Evolutionary conservation across 2,888 invertebrate species (phyloP).

Genomic region (Polietes domitor): DNA sequence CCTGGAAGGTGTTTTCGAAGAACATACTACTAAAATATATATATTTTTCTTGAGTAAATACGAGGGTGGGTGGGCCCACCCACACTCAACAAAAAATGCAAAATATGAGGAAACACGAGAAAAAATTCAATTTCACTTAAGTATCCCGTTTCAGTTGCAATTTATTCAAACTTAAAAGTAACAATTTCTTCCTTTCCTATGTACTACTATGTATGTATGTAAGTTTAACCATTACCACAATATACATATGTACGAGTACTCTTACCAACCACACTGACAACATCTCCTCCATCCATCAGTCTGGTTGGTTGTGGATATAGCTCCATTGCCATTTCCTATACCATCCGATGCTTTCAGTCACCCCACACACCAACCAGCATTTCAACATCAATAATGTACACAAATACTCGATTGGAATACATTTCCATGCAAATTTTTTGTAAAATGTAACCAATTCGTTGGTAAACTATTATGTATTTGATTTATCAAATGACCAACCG

Average conservation of each 20-base stretch:
- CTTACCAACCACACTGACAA: constrained; percentile 25
- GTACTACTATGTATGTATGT: neutral
- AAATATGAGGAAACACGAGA: constrained; percentile 41
- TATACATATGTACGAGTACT: constrained; percentile 3
- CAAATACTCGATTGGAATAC: constrained; percentile 66
- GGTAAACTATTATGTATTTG: constrained; percentile 62
- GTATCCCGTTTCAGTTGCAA: constrained; percentile 54
- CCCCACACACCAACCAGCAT: too few species aligned
- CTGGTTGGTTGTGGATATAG: constrained; percentile 16
- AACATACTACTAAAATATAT: constrained; percentile 16
- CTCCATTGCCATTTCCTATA: constrained; percentile 34
- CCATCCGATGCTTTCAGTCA: constrained; percentile 44
- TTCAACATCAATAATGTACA: constrained; percentile 66
- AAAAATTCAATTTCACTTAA: constrained; percentile 55
- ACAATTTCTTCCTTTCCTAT: constrained; percentile 25
- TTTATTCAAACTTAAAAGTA: constrained; percentile 54
- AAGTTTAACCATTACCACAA: constrained; percentile 33
- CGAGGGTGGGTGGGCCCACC: neutral
- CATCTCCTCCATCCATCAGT: neutral
- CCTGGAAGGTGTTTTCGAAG: constrained; percentile 60
- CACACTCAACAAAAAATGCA: constrained; percentile 12
- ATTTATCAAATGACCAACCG: constrained; percentile 1
- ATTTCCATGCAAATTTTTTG: constrained; percentile 66
- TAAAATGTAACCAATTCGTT: constrained; percentile 66
- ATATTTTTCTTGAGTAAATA: constrained; percentile 31